A percentile compares a stretch with the other conserved stretches of the same genome.
phyloP scores from a whole-genome alignment of 2,113 vertebrate genomes.

The Emydura subglobosa region DNA sequence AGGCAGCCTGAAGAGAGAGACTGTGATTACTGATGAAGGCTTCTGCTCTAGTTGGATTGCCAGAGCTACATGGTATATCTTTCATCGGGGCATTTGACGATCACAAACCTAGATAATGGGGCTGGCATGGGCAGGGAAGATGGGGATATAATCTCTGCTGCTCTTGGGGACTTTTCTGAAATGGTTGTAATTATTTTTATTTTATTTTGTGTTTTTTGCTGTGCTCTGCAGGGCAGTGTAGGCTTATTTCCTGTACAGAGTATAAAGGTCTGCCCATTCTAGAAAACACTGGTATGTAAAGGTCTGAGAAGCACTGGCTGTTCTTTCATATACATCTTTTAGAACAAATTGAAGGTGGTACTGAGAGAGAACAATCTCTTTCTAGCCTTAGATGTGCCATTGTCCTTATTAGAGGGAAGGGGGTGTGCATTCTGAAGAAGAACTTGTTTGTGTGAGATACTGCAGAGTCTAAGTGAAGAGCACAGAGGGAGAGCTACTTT shows the following conservation, averaged over 20 bases:
- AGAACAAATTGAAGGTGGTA: background rate
- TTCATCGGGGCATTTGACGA: background rate
- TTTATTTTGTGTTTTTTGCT: background rate
- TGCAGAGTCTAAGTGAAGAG: slow-evolving; percentile 9
- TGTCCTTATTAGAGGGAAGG: background rate
- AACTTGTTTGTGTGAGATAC: background rate
- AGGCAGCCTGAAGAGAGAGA: background rate
- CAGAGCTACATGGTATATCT: background rate
- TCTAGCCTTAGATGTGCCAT: background rate
- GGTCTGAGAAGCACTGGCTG: background rate
- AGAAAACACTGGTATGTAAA: background rate
- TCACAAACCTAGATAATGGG: background rate
- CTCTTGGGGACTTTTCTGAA: background rate
- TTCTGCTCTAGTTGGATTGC: background rate
- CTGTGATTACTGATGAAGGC: background rate
- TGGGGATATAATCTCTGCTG: background rate
- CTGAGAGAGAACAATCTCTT: background rate
- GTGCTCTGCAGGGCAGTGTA: background rate
- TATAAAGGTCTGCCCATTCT: background rate
- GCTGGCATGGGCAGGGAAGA: background rate
- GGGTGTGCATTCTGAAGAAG: background rate
- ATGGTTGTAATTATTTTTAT: background rate
- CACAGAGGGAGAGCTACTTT: slow-evolving; percentile 5
- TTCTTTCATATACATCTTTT: background rate
- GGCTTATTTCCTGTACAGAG: accelerated